These are phyloP conservation scores for Amblyteles armatorius DNA, from an alignment of 2,888 invertebrate species.

Conservation along the genomic window DNA sequence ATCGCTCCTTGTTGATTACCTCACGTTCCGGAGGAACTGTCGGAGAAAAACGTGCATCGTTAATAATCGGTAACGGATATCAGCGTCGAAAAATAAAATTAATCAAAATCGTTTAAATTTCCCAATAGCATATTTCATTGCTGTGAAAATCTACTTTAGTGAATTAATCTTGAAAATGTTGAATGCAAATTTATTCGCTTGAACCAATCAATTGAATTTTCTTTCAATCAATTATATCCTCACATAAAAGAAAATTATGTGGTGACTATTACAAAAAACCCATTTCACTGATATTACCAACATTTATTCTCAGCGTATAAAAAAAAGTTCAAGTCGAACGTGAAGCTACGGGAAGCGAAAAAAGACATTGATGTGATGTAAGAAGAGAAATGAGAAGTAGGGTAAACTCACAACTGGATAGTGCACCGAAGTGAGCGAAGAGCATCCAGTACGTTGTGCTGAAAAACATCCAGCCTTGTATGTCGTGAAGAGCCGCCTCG, in stretches of 20 bases:
- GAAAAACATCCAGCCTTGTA: conserved; percentile 94
- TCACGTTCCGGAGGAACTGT: conserved; percentile 92
- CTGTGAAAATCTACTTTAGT: too few relatives aligned
- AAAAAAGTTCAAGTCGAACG: background rate
- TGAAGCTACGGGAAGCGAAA: background rate
- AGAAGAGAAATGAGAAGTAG: background rate
- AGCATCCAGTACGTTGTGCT: conserved; percentile 94
- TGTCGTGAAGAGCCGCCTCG: conserved; percentile 91
- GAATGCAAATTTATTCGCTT: too few relatives aligned
- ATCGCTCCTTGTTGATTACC: conserved; percentile 92
- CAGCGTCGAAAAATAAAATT: background rate
- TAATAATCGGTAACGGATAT: background rate
- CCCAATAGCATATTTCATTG: too few relatives aligned
- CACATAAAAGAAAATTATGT: background rate
- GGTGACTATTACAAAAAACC: background rate
- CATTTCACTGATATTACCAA: background rate
- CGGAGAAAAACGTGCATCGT: conserved; percentile 1
- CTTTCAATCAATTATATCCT: too few relatives aligned
- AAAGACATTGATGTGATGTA: background rate
- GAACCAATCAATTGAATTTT: too few relatives aligned
- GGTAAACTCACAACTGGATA: conserved; percentile 90
- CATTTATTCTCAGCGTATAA: background rate
- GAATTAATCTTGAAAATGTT: too few relatives aligned
- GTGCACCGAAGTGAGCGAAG: conserved; percentile 91
- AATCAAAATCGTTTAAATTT: background rate